phyloP scores from a whole-genome alignment of 2,797 vertebrate species.

The Salmo trutta region DNA sequence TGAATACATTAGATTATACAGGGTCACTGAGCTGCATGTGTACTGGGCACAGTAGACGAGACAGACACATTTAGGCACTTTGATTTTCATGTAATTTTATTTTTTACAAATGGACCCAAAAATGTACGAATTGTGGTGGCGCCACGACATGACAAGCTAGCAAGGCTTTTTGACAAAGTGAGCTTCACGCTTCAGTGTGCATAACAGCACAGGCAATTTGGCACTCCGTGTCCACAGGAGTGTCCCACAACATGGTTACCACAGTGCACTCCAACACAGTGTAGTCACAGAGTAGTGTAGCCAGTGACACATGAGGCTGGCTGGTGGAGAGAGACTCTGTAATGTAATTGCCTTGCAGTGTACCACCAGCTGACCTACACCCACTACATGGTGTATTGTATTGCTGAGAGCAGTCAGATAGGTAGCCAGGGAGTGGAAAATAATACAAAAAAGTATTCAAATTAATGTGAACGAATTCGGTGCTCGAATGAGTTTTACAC shows the following conservation, averaged over 20 bases:
- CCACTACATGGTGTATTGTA: conserved; percentile 12
- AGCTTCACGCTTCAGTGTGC: conserved; percentile 19
- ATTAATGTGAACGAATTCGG: conserved; percentile 20
- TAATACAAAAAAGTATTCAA: neutral
- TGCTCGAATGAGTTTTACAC: neutral
- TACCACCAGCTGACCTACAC: conserved; percentile 51
- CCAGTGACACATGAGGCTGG: conserved; percentile 38
- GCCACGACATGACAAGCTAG: conserved; percentile 1
- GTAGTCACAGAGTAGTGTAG: conserved; percentile 13
- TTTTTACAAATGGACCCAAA: neutral
- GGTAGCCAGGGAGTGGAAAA: neutral
- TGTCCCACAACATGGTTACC: conserved; percentile 25
- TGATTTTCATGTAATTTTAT: neutral
- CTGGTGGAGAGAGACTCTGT: conserved; percentile 24
- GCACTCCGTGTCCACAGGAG: conserved; percentile 22
- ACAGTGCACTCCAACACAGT: conserved; percentile 17
- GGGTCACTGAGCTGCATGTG: neutral
- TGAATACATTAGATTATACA: no score
- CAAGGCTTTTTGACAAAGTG: conserved; percentile 6
- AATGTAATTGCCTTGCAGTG: conserved; percentile 54
- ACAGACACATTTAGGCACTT: conserved; percentile 6
- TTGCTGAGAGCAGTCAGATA: conserved; percentile 14
- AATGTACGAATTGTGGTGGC: neutral
- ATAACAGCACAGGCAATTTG: conserved; percentile 24
- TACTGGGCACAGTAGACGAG: neutral